These are phyloP conservation scores for Heliconius melpomene DNA, from an alignment of 1,140 invertebrate genomes.

Conservation along the genomic window DNA sequence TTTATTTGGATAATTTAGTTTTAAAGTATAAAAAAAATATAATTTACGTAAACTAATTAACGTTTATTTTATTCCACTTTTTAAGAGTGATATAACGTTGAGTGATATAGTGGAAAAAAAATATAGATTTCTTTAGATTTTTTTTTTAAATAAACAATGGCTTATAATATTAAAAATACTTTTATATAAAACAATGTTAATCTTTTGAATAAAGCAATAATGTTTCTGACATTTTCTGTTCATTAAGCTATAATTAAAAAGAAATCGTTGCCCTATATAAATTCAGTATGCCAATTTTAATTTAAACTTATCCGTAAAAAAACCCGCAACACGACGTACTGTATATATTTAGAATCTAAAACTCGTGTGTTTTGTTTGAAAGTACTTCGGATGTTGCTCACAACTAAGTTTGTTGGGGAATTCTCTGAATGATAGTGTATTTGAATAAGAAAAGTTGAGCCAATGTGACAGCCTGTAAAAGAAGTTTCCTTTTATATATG, in stretches of 20 bases:
- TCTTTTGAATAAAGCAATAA: too few relatives aligned
- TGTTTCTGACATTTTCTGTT: too few relatives aligned
- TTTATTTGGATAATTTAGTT: too few relatives aligned
- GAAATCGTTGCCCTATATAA: neutral
- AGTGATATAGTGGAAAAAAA: too few relatives aligned
- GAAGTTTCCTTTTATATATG: neutral
- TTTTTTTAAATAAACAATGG: too few relatives aligned
- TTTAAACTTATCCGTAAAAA: neutral
- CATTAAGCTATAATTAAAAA: neutral
- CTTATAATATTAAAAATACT: too few relatives aligned
- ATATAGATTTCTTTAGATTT: too few relatives aligned
- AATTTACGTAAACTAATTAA: too few relatives aligned
- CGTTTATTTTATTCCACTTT: too few relatives aligned
- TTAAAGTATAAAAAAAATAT: too few relatives aligned
- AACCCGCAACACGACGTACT: neutral
- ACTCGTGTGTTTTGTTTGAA: slow-evolving; percentile 14
- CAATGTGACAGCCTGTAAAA: slow-evolving; percentile 23
- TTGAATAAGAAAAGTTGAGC: slow-evolving; percentile 29
- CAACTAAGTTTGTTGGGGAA: slow-evolving; percentile 25
- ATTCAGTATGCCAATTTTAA: neutral
- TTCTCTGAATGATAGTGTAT: slow-evolving; percentile 25
- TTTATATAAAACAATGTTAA: too few relatives aligned
- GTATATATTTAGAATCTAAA: slow-evolving; percentile 5
- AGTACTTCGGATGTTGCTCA: slow-evolving; percentile 12
- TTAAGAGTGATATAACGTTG: too few relatives aligned